Evolutionary conservation across 2,113 vertebrate genomes (phyloP).

Genomic region (Procavia capensis): DNA sequence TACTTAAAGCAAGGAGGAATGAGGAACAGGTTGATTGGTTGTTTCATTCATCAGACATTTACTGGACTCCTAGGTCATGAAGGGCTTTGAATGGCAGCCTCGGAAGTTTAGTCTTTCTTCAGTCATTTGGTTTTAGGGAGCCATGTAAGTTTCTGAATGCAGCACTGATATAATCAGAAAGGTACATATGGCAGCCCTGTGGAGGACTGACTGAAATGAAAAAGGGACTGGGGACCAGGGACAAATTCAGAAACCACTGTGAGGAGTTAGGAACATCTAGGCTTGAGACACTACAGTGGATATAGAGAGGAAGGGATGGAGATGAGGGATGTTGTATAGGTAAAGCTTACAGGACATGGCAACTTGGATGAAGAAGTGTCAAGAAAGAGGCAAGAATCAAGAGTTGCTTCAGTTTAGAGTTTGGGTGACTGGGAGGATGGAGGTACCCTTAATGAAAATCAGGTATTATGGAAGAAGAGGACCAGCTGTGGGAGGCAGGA

Average conservation of each 20-base stretch:
- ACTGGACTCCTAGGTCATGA: background rate
- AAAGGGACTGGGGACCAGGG: background rate
- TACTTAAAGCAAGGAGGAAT: background rate
- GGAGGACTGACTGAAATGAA: background rate
- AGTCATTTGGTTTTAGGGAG: conserved; percentile 28
- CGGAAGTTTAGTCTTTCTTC: conserved; percentile 45
- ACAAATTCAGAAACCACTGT: background rate
- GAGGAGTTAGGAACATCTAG: background rate
- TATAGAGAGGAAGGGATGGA: background rate
- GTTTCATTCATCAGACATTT: conserved; percentile 31
- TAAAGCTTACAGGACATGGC: background rate
- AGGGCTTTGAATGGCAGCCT: conserved; percentile 29
- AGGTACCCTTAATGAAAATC: conserved; percentile 4
- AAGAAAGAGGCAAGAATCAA: conserved; percentile 15
- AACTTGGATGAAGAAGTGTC: background rate
- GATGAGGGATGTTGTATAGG: background rate
- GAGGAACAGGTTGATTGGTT: background rate
- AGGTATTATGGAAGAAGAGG: background rate
- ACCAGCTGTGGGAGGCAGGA: conserved; percentile 61
- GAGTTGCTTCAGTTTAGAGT: background rate
- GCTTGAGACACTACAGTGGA: background rate
- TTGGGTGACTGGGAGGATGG: background rate
- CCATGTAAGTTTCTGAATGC: background rate
- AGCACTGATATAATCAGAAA: background rate
- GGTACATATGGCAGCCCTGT: background rate